Conservation (phyloP, 2,888 invertebrate species). For the Eristalis arbustorum region DNA sequence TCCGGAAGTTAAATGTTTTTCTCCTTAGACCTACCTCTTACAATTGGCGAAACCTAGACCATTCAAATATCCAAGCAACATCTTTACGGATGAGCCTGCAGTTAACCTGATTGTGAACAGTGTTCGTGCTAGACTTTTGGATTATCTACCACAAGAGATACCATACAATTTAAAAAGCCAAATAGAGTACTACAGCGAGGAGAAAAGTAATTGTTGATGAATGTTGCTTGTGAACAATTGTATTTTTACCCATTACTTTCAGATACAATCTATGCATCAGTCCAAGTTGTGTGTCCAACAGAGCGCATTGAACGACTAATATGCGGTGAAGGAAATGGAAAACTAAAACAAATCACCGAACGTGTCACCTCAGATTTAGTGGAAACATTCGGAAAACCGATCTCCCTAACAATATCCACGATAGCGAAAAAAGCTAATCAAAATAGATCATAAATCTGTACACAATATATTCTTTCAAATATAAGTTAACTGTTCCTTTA, state of each 20-base stretch:
- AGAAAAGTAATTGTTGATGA: constrained; percentile 79
- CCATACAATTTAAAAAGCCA: constrained; percentile 88
- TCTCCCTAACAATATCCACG: constrained; percentile 79
- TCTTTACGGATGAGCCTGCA: constrained; percentile 88
- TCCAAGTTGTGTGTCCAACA: constrained; percentile 84
- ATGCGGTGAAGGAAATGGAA: constrained; percentile 85
- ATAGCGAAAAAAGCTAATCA: constrained; percentile 48
- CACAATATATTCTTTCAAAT: background rate
- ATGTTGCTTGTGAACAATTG: background rate
- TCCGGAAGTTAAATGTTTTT: background rate
- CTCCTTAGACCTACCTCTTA: constrained; percentile 73
- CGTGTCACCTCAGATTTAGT: constrained; percentile 84
- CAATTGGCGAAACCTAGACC: constrained; percentile 83
- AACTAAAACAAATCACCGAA: constrained; percentile 86
- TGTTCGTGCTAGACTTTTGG: constrained; percentile 91
- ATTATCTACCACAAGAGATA: constrained; percentile 91
- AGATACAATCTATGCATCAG: constrained; percentile 82
- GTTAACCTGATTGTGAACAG: constrained; percentile 86
- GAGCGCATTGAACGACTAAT: constrained; percentile 84
- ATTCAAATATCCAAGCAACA: constrained; percentile 85
- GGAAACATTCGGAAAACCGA: constrained; percentile 84
- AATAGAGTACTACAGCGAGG: constrained; percentile 85
- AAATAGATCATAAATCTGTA: background rate
- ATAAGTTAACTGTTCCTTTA: background rate
- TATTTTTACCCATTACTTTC: constrained; percentile 63